Evolutionary conservation across 2,113 vertebrate genomes (phyloP), one percentile per base, ranked within the genome.

Genomic region (Cervus canadensis): DNA sequence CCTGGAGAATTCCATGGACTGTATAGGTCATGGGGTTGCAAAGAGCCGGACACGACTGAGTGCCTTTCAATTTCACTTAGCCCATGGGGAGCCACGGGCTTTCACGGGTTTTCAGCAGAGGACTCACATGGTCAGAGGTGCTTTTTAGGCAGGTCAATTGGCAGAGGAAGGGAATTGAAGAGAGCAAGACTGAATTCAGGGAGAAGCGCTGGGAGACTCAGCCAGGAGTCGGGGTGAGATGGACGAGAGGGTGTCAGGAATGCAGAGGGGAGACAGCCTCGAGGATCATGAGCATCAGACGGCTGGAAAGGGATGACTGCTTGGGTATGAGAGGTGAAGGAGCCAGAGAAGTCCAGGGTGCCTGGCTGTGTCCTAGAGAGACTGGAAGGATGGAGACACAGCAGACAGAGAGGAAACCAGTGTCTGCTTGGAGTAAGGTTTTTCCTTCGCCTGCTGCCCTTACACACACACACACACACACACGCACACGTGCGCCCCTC

Each of bases 251-350:
- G 52, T 7, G 23, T 28, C 19, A 23, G 45, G 36, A 15, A 2
- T 5, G 36, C 9, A 9, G 33, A 12, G 33, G 7, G 30, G 33
- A 84, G 85, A 7, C 23, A 3, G 36, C 26, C 48, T 43, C 7
- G 1, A 19, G 81, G 30, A 52, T 0, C 0, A 3, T 0, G 6
- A 21, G 60, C 36, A 7, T 6, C 7, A 1, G 1, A 48, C 2
- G 3, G 4, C 60, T n/a, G 2, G 71, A 28, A 28, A 6, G 0
- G 30, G 7, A n/a, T 1, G 40, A 10, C 2, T 16, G 30, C 26
- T 2, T 5, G 14, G 14, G 15, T 1, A 0, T 2, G 23, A 48
- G 28, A 23, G 52, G 7, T 4, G 3, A 56, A n/a, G 60, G 30
- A 50, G 21, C 50, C 3, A 6, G 60, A n/a, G 64, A 17, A 43